These are phyloP conservation scores for Batillaria attramentaria DNA, from an alignment of 1,140 invertebrate species.

Conservation along the genomic window DNA sequence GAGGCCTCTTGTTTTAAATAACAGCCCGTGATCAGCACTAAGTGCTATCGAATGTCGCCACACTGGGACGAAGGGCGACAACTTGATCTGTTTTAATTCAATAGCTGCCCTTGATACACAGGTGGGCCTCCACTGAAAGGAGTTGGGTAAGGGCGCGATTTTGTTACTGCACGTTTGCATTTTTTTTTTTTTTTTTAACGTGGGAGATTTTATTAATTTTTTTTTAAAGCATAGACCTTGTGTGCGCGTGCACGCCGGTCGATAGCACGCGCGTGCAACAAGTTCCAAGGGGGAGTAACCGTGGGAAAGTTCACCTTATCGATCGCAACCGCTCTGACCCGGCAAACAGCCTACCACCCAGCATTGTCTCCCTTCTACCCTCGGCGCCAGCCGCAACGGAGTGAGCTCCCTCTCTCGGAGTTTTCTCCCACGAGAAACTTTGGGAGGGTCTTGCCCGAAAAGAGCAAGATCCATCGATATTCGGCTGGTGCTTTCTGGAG, in stretches of 20 bases:
- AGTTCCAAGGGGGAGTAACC: conserved; percentile 5
- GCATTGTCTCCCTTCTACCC: conserved; percentile 4
- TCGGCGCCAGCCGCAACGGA: neutral
- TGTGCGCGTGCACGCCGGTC: neutral
- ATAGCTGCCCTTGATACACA: neutral
- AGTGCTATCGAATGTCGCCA: too few species aligned
- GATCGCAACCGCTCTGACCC: neutral
- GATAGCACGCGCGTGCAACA: neutral
- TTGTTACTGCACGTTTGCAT: neutral
- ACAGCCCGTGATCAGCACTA: too few species aligned
- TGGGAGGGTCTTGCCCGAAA: neutral
- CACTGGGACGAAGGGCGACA: neutral
- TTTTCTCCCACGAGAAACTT: neutral
- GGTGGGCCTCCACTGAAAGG: neutral
- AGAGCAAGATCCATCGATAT: neutral
- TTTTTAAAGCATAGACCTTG: neutral
- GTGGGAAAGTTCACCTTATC: neutral
- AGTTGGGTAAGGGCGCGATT: neutral
- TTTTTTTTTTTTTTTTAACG: neutral
- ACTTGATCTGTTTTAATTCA: neutral
- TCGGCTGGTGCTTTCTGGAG: neutral
- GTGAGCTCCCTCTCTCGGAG: neutral
- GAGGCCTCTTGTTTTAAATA: too few species aligned
- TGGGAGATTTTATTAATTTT: neutral
- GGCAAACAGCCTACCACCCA: conserved; percentile 5